Base-by-base conservation (phyloP, 1,140 invertebrate genomes). In the Drosophila willistoni region DNA sequence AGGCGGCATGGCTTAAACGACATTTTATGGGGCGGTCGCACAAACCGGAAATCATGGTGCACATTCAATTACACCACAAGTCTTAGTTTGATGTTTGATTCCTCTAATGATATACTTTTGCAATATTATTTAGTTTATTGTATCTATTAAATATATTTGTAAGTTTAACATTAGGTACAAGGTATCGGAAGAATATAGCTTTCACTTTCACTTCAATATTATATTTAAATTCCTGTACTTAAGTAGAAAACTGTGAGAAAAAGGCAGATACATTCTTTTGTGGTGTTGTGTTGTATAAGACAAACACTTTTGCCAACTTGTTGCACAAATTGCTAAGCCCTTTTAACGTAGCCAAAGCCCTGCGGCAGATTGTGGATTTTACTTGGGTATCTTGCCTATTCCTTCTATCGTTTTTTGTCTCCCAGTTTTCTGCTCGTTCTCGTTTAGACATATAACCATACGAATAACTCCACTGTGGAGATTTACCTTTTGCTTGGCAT, bases 11-110 rank as follows among this genome's bases (percentile, higher is more conserved):
- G 25, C 62, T 77, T 77, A 77, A 67, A 25, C 71, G 36, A 71
- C 73, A 74, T 76, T 76, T 19, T 34, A 33, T 36, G 55, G 13
- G 41, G 57, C 9, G 36, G 9, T 12, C 0, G 55, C 59, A 29
- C 36, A 19, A 54, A 41, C n/a, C 42, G 34, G 42, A 39, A 68
- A 39, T n/a, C 51, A 36, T 70, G 54, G 22, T 66, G 61, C 56
- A 79, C 69, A 82, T 79, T 82, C 83, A 87, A 87, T 87, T 86
- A 85, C 75, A 82, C 60, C 59, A 54, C 64, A 62, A 77, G 71
- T 64, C 36, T 19, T 47, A 70, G 73, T 80, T 55, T 66, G 68
- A 47, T 75, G 67, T 71, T 72, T 61, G 51, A 60, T 47, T 64
- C 12, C 68, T 57, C 73, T 77, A 76, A 76, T 70, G 60, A 61